phyloP scores from a whole-genome alignment of 2,797 vertebrate genomes.

The Petrocephalus sullivani region DNA sequence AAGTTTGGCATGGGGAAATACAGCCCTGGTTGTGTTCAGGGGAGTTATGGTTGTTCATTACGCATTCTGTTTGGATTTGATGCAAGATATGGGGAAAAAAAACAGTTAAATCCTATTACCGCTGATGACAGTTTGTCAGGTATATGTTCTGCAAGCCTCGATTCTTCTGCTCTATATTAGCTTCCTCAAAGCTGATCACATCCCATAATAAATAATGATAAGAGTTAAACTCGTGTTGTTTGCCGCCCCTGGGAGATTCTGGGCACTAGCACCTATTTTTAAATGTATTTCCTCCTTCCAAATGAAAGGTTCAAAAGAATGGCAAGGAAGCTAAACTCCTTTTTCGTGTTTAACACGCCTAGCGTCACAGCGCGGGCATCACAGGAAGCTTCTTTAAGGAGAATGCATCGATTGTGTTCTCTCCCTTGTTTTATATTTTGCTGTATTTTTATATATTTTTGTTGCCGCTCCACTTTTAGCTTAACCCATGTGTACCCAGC shows the following conservation, averaged over 20 bases:
- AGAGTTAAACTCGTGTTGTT: constrained; percentile 71
- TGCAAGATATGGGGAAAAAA: constrained; percentile 26
- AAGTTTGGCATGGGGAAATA: constrained; percentile 41
- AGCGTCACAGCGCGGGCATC: background rate
- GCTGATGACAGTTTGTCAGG: constrained; percentile 62
- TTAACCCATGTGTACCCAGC: constrained; percentile 80
- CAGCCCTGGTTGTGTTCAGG: constrained; percentile 50
- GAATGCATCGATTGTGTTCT: background rate
- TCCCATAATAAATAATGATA: constrained; percentile 64
- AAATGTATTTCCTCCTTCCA: constrained; percentile 37
- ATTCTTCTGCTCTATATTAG: constrained; percentile 63
- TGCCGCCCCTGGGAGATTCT: constrained; percentile 66
- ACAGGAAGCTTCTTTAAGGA: constrained; percentile 48
- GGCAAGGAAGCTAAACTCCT: constrained; percentile 52
- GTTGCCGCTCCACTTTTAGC: constrained; percentile 73
- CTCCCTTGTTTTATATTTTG: constrained; percentile 34
- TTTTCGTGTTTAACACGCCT: constrained; percentile 36
- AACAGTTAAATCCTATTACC: constrained; percentile 52
- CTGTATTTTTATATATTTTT: constrained; percentile 48
- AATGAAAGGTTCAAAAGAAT: constrained; percentile 64
- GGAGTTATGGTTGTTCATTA: constrained; percentile 58
- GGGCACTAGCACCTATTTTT: constrained; percentile 72
- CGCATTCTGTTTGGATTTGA: constrained; percentile 47
- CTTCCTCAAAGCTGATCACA: constrained; percentile 67
- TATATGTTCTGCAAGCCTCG: constrained; percentile 51